Base-by-base conservation (phyloP, 2,113 vertebrate species). In the Anolis sagrei region DNA sequence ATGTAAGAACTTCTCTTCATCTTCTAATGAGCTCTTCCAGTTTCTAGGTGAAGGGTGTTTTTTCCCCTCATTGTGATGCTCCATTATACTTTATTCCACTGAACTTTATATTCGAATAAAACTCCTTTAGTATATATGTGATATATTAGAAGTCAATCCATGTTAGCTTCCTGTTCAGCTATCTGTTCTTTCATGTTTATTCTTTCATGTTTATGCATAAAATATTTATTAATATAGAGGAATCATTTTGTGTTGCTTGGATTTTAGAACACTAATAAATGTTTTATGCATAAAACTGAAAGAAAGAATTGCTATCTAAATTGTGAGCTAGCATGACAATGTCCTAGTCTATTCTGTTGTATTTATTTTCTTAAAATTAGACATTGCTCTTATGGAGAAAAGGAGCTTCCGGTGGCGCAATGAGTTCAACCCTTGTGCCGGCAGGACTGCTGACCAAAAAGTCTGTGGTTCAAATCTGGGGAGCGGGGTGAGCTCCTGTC, bases 251-350 rank as follows among this genome's bases (percentile, higher is more conserved):
- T 69, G 34, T n/a, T 25, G n/a, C 77, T 86, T 74, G 69, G 84
- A 79, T 86, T 74, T 74, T 74, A 80, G n/a, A 86, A 51, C 18
- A 34, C 61, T 86, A 80, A 86, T 75, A 83, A 75, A 75, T 86
- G 74, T 80, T 86, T 80, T 48, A 86, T 80, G 39, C 61, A 62
- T 64, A 80, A n/a, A 48, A 77, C 25, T 79, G 39, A 51, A 74
- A 49, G 77, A 27, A 29, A 74, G 77, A 27, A 29, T 9, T 80
- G 77, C 77, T 80, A 75, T 39, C 77, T 49, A 69, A 79, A 74
- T 21, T 34, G 14, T 34, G 68, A 73, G 51, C 51, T 19, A 80
- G 34, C 69, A 54, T 79, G 18, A 16, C 5, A 36, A 54, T 29
- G 36, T 72, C 58, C 10, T 83, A 1, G 11, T 34, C 19, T 82